Percentiles rank a stretch among this genome's conserved stretches.
These are phyloP conservation scores for Troglohyphantes excavatus DNA, from an alignment of 2,888 invertebrate genomes.

Conservation along the genomic window DNA sequence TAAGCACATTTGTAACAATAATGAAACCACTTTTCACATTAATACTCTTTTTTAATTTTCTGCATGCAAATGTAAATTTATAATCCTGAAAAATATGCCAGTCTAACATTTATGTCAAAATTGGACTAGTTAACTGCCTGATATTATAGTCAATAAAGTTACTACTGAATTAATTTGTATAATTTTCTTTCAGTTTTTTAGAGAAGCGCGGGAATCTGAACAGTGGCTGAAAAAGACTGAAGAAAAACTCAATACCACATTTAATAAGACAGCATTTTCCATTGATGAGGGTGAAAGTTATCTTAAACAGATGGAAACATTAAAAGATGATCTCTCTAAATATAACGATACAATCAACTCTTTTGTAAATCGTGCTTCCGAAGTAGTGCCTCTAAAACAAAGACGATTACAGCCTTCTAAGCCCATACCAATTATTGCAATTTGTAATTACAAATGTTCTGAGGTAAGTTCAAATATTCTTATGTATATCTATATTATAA, in stretches of 20 bases:
- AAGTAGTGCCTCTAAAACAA: conserved; percentile 94
- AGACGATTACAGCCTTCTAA: conserved; percentile 92
- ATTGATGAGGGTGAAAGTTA: conserved; percentile 96
- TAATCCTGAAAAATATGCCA: too few relatives aligned
- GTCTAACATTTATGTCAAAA: neutral
- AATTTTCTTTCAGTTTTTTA: conserved; percentile 87
- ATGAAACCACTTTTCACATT: too few relatives aligned
- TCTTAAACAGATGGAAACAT: conserved; percentile 95
- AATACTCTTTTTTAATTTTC: too few relatives aligned
- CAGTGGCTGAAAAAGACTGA: conserved; percentile 91
- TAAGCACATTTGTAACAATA: too few relatives aligned
- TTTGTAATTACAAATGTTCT: conserved; percentile 96
- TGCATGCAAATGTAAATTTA: too few relatives aligned
- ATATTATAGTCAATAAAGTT: neutral
- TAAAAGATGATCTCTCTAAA: conserved; percentile 93
- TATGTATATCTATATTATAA: too few relatives aligned
- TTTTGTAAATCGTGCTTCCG: conserved; percentile 90
- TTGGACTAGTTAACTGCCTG: neutral
- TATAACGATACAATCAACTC: conserved; percentile 92
- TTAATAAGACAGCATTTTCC: conserved; percentile 95
- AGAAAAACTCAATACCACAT: conserved; percentile 94
- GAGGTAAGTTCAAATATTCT: conserved; percentile 85
- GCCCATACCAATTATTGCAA: conserved; percentile 92
- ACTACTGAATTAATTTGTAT: neutral
- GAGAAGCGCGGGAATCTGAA: conserved; percentile 93